Conservation (phyloP, 2,888 invertebrate species). For the Epistrophella euchroma region DNA sequence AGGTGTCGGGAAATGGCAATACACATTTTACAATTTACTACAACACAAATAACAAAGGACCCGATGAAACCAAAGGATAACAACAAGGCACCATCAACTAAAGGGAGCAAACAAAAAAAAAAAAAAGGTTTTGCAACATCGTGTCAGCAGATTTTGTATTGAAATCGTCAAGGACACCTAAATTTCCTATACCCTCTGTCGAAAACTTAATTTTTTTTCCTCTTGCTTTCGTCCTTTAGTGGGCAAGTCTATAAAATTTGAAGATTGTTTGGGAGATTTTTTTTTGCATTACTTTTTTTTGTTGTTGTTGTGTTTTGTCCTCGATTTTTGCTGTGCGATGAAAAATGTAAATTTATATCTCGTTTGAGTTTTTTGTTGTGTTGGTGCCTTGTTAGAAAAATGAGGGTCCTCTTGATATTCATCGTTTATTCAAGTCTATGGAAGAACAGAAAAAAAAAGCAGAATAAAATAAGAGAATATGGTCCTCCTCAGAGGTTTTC, state of each 20-base stretch:
- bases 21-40: constrained; percentile 41
- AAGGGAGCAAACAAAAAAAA: neutral
- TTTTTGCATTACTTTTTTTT: neutral
- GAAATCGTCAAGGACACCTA: constrained; percentile 53
- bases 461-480: constrained; percentile 9
- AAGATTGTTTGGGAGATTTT: constrained; percentile 17
- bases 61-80: constrained; percentile 31
- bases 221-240: constrained; percentile 41
- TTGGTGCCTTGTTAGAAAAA: constrained; percentile 15
- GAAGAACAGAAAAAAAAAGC: neutral
- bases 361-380: neutral
- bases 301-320: constrained; percentile 12
- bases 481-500: constrained; percentile 33
- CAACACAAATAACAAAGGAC: constrained; percentile 25
- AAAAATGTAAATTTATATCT: constrained; percentile 35
- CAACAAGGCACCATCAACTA: constrained; percentile 7
- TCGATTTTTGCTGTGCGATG: constrained; percentile 10
- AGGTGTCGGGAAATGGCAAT: constrained; percentile 55
- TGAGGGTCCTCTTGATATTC: constrained; percentile 39
- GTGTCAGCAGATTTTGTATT: constrained; percentile 43
- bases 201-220: constrained; percentile 47
- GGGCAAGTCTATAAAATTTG: constrained; percentile 43
- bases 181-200: constrained; percentile 34
- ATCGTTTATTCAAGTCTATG: constrained; percentile 34
- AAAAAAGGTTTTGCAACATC: constrained; percentile 18